These are phyloP conservation scores for Anas georgica DNA, from an alignment of 2,797 vertebrate species.

Conservation along the genomic window DNA sequence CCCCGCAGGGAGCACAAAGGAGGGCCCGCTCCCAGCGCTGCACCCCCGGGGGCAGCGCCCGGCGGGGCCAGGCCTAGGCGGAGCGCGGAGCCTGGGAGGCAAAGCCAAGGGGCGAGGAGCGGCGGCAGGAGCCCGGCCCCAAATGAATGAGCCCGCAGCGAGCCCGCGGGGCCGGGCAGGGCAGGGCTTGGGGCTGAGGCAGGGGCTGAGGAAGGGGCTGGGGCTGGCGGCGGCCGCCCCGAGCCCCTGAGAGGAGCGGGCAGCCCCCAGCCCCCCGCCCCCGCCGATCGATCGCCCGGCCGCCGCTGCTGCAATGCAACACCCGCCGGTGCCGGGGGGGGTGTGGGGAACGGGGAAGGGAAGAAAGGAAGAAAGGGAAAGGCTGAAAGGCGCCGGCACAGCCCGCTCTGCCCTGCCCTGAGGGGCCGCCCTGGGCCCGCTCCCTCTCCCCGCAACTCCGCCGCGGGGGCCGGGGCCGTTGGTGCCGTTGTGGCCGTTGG, in stretches of 20 bases:
- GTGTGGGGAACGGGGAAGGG: too few species aligned
- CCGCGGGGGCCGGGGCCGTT: not conserved
- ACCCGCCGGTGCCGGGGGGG: not conserved
- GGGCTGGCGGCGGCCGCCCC: too few species aligned
- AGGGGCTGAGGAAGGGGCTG: too few species aligned
- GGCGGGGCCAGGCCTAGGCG: conserved; percentile 45
- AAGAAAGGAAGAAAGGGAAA: not conserved
- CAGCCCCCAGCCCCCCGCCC: too few species aligned
- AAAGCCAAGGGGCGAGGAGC: not conserved
- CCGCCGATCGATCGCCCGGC: not conserved
- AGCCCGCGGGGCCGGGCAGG: not conserved
- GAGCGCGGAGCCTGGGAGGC: conserved; percentile 6
- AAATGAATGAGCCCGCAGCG: conserved; percentile 43
- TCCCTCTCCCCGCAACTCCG: not conserved
- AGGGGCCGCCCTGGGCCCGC: not conserved
- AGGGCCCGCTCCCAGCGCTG: not conserved
- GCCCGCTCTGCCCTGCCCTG: not conserved
- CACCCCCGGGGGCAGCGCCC: not conserved
- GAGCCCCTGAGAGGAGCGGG: too few species aligned
- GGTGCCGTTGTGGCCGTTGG: too few species aligned
- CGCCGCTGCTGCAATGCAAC: conserved; percentile 80
- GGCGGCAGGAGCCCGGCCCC: conserved; percentile 1
- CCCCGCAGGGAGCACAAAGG: conserved; percentile 71
- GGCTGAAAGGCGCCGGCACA: not conserved
- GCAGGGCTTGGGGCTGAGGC: too few species aligned